These are phyloP conservation scores for Osmerus mordax DNA, from an alignment of 2,113 vertebrate species.

Conservation along the genomic window DNA sequence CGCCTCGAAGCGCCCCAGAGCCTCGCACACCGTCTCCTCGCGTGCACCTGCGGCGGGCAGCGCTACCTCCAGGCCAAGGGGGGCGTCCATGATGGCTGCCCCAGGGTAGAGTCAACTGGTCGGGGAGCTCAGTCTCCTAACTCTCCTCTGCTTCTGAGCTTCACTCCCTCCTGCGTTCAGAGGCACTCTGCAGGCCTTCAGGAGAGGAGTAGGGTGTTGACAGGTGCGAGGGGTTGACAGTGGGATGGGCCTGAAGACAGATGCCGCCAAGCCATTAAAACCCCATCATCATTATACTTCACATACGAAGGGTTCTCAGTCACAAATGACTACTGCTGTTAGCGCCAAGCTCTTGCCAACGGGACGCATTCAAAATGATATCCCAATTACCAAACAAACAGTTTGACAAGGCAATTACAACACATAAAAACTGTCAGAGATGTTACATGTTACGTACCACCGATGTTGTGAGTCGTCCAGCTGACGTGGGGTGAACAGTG, in stretches of 20 bases:
- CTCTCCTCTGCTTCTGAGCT: not conserved
- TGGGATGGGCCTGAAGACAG: not conserved
- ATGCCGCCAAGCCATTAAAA: constrained; percentile 28
- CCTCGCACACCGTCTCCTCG: constrained; percentile 61
- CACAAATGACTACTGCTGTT: constrained; percentile 44
- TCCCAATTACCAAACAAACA: not conserved
- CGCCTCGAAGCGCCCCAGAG: constrained; percentile 75
- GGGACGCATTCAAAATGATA: constrained; percentile 26
- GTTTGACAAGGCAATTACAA: no score
- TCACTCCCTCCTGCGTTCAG: not conserved
- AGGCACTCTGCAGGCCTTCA: no score
- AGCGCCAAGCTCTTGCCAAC: constrained; percentile 52
- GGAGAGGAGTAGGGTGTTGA: not conserved
- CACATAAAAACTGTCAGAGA: not conserved
- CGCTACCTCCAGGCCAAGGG: not conserved
- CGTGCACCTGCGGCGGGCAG: constrained; percentile 26
- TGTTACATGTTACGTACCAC: constrained; percentile 33
- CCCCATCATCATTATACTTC: constrained; percentile 34
- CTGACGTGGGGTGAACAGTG: not conserved
- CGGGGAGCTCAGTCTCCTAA: not conserved
- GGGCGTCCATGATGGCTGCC: not conserved
- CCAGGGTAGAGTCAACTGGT: constrained; percentile 38
- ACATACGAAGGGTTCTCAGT: not conserved
- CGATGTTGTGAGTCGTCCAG: constrained; percentile 38
- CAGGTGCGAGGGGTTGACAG: not conserved